A percentile compares a stretch with the other conserved stretches of the same genome.
These are phyloP conservation scores for Drosophila kanapiae DNA, from an alignment of 1,140 invertebrate genomes.

Conservation along the genomic window DNA sequence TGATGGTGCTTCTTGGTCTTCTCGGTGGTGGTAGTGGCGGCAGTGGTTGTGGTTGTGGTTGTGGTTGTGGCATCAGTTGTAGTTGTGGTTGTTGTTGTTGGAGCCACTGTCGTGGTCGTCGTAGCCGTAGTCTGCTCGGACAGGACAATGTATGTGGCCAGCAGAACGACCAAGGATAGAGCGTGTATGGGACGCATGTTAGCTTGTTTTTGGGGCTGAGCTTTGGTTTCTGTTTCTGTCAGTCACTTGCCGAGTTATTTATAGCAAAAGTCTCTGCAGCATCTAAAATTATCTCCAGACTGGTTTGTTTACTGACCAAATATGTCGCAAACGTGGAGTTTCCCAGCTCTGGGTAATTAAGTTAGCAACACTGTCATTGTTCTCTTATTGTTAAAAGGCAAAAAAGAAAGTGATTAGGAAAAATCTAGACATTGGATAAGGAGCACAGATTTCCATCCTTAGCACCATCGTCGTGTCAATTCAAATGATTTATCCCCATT, in stretches of 20 bases:
- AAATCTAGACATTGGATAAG: no score
- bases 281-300: slow-evolving; percentile 7
- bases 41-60: neutral
- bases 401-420: neutral
- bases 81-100: neutral
- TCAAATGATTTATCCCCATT: no score
- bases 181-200: slow-evolving; percentile 7
- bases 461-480: no score
- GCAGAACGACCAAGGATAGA: slow-evolving; percentile 1
- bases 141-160: slow-evolving; percentile 2
- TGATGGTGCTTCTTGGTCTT: slow-evolving; percentile 1
- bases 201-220: neutral
- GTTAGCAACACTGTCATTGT: slow-evolving; percentile 12
- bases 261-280: slow-evolving; percentile 16
- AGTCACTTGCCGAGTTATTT: slow-evolving; percentile 2
- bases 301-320: slow-evolving; percentile 4
- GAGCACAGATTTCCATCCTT: no score
- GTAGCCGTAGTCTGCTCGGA: neutral
- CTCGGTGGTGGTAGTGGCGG: neutral
- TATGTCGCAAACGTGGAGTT: neutral
- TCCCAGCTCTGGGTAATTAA: slow-evolving; percentile 10
- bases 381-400: neutral
- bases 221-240: neutral
- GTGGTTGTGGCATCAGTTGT: neutral
- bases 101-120: neutral